These are phyloP conservation scores for Sipunculus nudus DNA, from an alignment of 2,888 invertebrate genomes.

Conservation along the genomic window DNA sequence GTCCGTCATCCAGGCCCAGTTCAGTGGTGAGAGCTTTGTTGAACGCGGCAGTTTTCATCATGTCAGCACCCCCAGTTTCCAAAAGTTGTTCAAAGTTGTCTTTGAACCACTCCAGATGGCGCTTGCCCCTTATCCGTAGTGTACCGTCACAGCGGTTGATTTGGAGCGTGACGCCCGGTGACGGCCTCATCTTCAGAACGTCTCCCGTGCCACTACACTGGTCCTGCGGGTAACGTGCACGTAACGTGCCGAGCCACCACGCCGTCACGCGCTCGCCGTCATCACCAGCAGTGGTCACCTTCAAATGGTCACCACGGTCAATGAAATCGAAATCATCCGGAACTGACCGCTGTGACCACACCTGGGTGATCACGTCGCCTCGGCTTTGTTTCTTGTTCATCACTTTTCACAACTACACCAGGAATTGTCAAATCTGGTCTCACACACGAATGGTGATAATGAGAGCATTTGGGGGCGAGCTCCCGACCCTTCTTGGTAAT, in stretches of 20 bases:
- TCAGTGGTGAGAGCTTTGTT: conserved; percentile 17
- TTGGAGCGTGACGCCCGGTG: conserved; percentile 34
- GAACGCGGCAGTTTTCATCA: conserved; percentile 12
- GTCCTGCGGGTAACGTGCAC: conserved; percentile 38
- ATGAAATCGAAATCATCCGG: conserved; percentile 28
- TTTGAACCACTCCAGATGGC: conserved; percentile 37
- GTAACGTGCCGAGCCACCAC: conserved; percentile 38
- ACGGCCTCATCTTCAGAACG: conserved; percentile 33
- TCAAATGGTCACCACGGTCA: conserved; percentile 28
- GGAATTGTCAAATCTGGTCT: too few relatives aligned
- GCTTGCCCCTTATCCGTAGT: conserved; percentile 34
- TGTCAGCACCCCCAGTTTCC: conserved; percentile 21
- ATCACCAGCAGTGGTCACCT: neutral
- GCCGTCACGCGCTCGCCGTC: conserved; percentile 17
- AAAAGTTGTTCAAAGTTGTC: conserved; percentile 31
- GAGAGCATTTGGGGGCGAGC: too few relatives aligned
- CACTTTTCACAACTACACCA: too few relatives aligned
- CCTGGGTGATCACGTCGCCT: too few relatives aligned
- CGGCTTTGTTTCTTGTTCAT: too few relatives aligned
- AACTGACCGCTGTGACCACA: too few relatives aligned
- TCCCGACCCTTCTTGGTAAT: too few relatives aligned
- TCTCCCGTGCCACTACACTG: conserved; percentile 23
- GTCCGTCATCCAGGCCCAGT: conserved; percentile 22
- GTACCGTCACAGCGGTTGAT: conserved; percentile 32
- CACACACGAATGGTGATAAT: too few relatives aligned